phyloP scores from a whole-genome alignment of 2,113 vertebrate genomes.

The Porphyrio hochstetteri region DNA sequence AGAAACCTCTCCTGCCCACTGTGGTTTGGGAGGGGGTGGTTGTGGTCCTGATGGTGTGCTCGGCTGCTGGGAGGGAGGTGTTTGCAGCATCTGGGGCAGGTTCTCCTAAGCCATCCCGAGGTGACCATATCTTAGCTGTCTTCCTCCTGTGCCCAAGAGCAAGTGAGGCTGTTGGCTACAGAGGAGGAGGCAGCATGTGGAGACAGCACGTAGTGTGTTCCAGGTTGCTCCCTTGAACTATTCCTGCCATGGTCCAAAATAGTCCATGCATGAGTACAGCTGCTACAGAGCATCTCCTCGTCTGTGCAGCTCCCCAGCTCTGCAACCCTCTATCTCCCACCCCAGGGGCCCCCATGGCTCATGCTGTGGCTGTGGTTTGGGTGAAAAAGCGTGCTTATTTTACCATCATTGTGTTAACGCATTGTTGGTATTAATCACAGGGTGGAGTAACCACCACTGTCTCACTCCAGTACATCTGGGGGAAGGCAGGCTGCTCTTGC shows the following conservation, averaged over 20 bases:
- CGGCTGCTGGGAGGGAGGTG: not conserved
- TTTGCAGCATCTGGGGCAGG: not conserved
- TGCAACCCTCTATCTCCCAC: not conserved
- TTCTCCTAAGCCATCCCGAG: not conserved
- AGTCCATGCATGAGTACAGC: not conserved
- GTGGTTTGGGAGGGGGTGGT: not conserved
- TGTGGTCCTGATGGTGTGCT: not conserved
- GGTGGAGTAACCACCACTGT: not conserved
- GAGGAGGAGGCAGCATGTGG: not conserved
- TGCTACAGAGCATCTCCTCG: not conserved
- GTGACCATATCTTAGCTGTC: not conserved
- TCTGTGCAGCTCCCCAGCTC: not conserved
- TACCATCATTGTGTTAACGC: not conserved
- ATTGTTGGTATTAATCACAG: not conserved
- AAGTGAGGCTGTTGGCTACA: not conserved
- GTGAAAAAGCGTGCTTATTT: not conserved
- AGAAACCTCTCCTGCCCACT: not conserved
- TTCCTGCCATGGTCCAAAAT: not conserved
- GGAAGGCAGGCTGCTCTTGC: not conserved
- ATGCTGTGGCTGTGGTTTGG: not conserved
- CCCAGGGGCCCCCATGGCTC: not conserved
- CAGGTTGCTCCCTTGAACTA: not conserved
- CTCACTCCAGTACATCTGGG: not conserved
- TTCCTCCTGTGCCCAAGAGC: not conserved
- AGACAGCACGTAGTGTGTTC: not conserved